Conservation (phyloP, 2,797 vertebrate species). For the Meda fulgida region DNA sequence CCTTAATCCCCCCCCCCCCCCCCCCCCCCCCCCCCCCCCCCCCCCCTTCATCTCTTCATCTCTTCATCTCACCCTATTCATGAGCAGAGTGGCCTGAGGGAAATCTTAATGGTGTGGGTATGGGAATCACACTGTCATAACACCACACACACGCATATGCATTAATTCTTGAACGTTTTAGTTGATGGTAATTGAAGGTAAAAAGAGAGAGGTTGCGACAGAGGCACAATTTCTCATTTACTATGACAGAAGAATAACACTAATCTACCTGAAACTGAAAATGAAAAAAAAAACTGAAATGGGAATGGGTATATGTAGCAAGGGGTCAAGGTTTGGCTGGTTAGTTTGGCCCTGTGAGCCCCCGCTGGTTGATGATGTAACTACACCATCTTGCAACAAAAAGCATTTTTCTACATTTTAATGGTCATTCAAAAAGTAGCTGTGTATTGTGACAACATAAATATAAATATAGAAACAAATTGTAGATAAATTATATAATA, state of each 20-base stretch:
- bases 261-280: neutral
- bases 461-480: conserved; percentile 2
- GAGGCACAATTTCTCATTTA: neutral
- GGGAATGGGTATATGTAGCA: neutral
- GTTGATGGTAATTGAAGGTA: conserved; percentile 9
- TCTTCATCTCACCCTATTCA: neutral
- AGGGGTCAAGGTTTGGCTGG: neutral
- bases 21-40: neutral
- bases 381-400: neutral
- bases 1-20: neutral
- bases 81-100: conserved; percentile 3
- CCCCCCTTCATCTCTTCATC: neutral
- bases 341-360: neutral
- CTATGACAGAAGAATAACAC: neutral
- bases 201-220: neutral
- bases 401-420: neutral
- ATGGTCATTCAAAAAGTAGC: neutral
- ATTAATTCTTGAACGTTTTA: neutral
- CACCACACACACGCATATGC: neutral
- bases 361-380: neutral
- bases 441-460: neutral
- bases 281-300: neutral
- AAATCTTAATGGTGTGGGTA: conserved; percentile 17
- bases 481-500: neutral
- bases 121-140: neutral